Percentiles rank a stretch among this genome's conserved stretches.
phyloP scores from a whole-genome alignment of 2,113 vertebrate species.

The Caloenas nicobarica region DNA sequence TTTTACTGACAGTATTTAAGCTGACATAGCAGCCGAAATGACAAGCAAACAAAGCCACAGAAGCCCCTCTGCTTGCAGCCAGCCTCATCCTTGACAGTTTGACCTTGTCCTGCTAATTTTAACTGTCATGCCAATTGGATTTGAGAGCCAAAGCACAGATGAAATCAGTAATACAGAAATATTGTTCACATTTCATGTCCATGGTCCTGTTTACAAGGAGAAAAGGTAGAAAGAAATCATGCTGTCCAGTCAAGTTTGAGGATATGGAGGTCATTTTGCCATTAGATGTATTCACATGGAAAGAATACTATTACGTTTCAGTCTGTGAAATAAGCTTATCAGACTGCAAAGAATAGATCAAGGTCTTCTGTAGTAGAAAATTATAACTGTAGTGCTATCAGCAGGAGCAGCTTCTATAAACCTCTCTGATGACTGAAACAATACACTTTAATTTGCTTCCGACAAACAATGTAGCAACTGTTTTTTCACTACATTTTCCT shows the following conservation, averaged over 20 bases:
- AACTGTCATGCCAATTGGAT: slow-evolving; percentile 66
- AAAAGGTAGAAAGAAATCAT: background rate
- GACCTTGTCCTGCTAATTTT: slow-evolving; percentile 75
- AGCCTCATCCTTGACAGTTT: slow-evolving; percentile 66
- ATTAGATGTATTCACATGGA: slow-evolving; percentile 20
- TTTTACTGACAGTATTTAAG: slow-evolving; percentile 68
- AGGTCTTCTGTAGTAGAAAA: slow-evolving; percentile 2
- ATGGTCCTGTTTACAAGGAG: background rate
- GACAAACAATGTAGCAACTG: background rate
- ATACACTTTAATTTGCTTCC: background rate
- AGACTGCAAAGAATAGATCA: background rate
- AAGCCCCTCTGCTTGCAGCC: slow-evolving; percentile 56
- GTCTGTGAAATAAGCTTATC: slow-evolving; percentile 25
- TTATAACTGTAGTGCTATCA: background rate
- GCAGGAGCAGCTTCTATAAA: background rate
- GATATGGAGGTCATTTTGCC: slow-evolving; percentile 20
- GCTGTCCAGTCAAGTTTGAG: background rate
- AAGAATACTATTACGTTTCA: slow-evolving; percentile 31
- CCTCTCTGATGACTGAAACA: background rate
- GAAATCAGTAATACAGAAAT: slow-evolving; percentile 45
- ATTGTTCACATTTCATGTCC: background rate
- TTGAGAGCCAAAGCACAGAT: slow-evolving; percentile 29
- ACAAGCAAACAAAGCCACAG: slow-evolving; percentile 68
- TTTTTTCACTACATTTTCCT: background rate
- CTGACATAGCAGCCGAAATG: slow-evolving; percentile 67